Evolutionary conservation across 1,140 invertebrate genomes (phyloP), one percentile per base, ranked within the genome.

Genomic region (Leptopilina clavipes): DNA sequence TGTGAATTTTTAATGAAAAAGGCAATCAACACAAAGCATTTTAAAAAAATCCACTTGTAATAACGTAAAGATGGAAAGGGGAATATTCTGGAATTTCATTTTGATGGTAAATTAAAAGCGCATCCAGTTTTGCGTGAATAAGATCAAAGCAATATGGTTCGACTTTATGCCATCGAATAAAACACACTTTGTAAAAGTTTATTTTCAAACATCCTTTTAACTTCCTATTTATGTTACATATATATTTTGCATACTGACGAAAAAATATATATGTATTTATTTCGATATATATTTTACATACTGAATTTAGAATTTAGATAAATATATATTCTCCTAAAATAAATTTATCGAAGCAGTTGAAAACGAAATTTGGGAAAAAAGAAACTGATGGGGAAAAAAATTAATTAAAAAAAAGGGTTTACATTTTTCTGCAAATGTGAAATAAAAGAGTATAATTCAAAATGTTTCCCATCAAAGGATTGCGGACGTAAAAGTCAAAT

Each of bases 31-130:
- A 40, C 37, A 40, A 40, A 40, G 44, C 14, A 52, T 52, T 17
- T 6, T 17, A 52, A 17, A n/a, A n/a, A 12, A 45, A 45, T 48
- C 48, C 14, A 52, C 7, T 52, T 52, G 14, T 17, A 52, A 52
- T 52, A 52, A 52, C n/a, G 48, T 52, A 52, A n/a, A 17, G 12
- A n/a, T n/a, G n/a, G 48, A 12, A 48, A 48, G 44, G n/a, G 44
- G n/a, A 17, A n/a, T n/a, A 52, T 52, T 52, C 14, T 17, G 14
- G 48, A 52, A 52, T 52, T 52, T 52, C 48, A 52, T 52, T 52
- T 52, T 52, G 48, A 52, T 52, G n/a, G 48, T 52, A 52, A 52
- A 52, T 52, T 52, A 52, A 52, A 52, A 52, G 48, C 48, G n/a
- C 14, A 52, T 52, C n/a, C 48, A 52, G 48, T 52, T 52, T 8